Conservation (phyloP, 2,797 vertebrate species). For the Sandelia bainsii region DNA sequence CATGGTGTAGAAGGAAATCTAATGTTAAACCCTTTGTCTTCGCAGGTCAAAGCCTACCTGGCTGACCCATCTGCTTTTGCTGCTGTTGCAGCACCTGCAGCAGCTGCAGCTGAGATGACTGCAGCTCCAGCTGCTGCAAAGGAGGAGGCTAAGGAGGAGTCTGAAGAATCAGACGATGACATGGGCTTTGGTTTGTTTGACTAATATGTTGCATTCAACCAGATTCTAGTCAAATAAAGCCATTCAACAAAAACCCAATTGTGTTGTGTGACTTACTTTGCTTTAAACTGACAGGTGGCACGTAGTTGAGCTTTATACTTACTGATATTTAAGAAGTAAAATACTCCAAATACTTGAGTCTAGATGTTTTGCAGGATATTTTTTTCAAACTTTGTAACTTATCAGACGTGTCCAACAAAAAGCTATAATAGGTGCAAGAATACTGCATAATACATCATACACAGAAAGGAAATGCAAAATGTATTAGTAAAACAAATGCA, state of each 20-base stretch:
- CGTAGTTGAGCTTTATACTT: no score
- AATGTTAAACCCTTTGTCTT: neutral
- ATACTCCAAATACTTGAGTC: no score
- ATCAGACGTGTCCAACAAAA: no score
- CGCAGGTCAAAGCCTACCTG: conserved; percentile 94
- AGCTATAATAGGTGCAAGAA: no score
- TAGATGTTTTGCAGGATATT: no score
- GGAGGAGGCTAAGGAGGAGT: conserved; percentile 90
- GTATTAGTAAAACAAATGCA: no score
- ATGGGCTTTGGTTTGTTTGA: conserved; percentile 98
- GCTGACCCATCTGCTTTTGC: conserved; percentile 95
- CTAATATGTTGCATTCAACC: conserved; percentile 70
- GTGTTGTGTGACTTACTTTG: neutral
- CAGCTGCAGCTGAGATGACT: conserved; percentile 62
- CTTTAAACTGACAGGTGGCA: rapidly evolving
- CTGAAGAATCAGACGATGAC: conserved; percentile 94
- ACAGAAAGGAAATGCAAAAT: no score
- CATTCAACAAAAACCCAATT: conserved; percentile 67
- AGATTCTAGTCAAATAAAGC: conserved; percentile 34
- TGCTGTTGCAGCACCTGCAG: conserved; percentile 84
- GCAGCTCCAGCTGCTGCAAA: conserved; percentile 81
- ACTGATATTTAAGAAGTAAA: no score
- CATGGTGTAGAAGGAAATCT: neutral
- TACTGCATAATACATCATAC: no score
- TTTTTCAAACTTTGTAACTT: no score